Percentiles rank a stretch among this genome's conserved stretches.
Evolutionary conservation across 2,113 vertebrate species (phyloP).

Genomic region (Phaetusa simplex): DNA sequence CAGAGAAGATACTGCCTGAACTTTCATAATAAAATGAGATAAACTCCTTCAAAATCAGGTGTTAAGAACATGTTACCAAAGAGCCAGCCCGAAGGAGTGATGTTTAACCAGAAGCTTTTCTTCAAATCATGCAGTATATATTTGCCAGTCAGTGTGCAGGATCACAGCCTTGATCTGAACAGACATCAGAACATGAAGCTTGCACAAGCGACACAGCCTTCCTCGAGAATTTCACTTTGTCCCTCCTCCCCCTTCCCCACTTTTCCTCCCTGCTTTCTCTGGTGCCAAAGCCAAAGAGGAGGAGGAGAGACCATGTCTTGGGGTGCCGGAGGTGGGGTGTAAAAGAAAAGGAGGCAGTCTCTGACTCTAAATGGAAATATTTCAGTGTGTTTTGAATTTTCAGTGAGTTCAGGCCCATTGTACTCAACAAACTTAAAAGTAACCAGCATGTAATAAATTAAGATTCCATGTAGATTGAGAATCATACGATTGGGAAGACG

Average conservation of each 20-base stretch:
- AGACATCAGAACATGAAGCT: neutral
- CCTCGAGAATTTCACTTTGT: neutral
- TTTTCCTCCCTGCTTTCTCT: neutral
- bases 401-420: neutral
- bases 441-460: neutral
- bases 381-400: neutral
- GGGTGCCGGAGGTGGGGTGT: neutral
- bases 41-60: neutral
- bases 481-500: accelerated
- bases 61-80: accelerated
- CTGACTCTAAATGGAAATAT: neutral
- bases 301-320: neutral
- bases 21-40: neutral
- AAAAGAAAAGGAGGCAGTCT: neutral
- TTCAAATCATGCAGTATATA: neutral
- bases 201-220: neutral
- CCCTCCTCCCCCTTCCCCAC: neutral
- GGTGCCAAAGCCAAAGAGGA: neutral
- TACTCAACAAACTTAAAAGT: neutral
- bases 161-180: neutral
- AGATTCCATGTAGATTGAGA: neutral
- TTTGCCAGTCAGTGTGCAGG: neutral
- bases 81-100: neutral
- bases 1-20: neutral
- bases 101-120: neutral